Base-by-base conservation (phyloP, 1,140 invertebrate species). In the Hestina assimilis region DNA sequence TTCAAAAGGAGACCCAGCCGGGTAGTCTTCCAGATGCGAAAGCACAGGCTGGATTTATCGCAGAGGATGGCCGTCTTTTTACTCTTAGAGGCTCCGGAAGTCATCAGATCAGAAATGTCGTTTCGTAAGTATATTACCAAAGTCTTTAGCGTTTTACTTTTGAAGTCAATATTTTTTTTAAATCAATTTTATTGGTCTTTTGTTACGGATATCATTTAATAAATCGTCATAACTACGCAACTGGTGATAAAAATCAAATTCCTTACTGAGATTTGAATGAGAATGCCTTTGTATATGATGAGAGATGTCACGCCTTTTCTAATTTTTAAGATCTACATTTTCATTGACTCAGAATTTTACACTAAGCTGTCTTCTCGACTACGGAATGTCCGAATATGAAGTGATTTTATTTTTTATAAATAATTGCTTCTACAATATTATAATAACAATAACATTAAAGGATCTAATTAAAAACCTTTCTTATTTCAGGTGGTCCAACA, bases 11-110 rank as follows among this genome's bases (percentile, higher is more conserved):
- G 51, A 90, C 90, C 3, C 91, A 91, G 24, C 91, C 92, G 60
- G 81, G 89, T 2, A 93, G 93, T 15, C 63, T 94, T 3, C 94
- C 94, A 1, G 96, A 98, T 76, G 95, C 96, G 0, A 93, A 95
- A 59, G 97, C 96, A 9, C 97, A 98, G 87, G 96, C 94, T 46
- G 97, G 96, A n/a, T 95, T 99, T 64, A 93, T 97, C 55, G 92
- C 94, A 11, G 93, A 93, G 29, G 95, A 97, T 76, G 94, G 94
- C 29, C 91, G 92, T 62, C 87, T 92, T 17, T 92, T 92, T 66
- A 90, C 91, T 3, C 83, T 99, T 0, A 93, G 93, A 52, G 94
- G 94, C 20, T 98, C 97, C 12, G 97, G 96, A 24, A 96, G 95
- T 11, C 95, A 96, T 83, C 95, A 96, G 83, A 94, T 97, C 28